A percentile compares a stretch with the other conserved stretches of the same genome.
Conservation (phyloP, 2,888 invertebrate genomes). For the Lumbricus terrestris region DNA sequence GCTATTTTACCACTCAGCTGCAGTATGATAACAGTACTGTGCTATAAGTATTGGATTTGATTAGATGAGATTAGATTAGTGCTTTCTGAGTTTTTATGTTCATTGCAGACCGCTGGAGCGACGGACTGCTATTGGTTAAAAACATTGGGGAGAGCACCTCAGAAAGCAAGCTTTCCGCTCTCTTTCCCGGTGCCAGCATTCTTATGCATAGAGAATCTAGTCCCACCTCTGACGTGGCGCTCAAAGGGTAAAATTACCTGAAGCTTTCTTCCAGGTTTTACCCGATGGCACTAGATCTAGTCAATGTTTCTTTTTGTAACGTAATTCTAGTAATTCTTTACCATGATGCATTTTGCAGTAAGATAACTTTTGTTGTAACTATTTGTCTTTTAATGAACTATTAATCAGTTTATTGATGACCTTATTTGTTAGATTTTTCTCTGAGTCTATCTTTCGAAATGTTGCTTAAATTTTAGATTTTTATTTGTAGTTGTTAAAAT, state of each 20-base stretch:
- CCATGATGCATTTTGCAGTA: neutral
- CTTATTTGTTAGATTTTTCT: neutral
- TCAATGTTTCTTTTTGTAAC: neutral
- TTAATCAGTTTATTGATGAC: neutral
- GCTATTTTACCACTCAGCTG: too few species aligned
- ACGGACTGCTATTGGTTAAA: conserved; percentile 13
- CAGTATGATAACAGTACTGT: too few species aligned
- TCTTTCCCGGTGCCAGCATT: conserved; percentile 16
- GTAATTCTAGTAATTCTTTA: neutral
- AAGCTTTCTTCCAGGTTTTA: neutral
- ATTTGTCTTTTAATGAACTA: neutral
- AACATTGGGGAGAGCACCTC: neutral
- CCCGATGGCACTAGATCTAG: neutral
- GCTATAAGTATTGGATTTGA: too few species aligned
- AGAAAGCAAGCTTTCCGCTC: conserved; percentile 6
- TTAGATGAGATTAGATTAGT: neutral
- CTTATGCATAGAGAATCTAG: conserved; percentile 9
- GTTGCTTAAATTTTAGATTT: too few species aligned
- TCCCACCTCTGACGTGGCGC: neutral
- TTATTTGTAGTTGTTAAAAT: too few species aligned
- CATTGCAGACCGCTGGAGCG: conserved; percentile 3
- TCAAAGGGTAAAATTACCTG: neutral
- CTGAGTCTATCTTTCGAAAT: neutral
- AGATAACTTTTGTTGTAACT: neutral
- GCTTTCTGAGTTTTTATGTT: neutral